These are phyloP conservation scores for Drosophila willistoni DNA, from an alignment of 1,140 invertebrate genomes.

Conservation along the genomic window DNA sequence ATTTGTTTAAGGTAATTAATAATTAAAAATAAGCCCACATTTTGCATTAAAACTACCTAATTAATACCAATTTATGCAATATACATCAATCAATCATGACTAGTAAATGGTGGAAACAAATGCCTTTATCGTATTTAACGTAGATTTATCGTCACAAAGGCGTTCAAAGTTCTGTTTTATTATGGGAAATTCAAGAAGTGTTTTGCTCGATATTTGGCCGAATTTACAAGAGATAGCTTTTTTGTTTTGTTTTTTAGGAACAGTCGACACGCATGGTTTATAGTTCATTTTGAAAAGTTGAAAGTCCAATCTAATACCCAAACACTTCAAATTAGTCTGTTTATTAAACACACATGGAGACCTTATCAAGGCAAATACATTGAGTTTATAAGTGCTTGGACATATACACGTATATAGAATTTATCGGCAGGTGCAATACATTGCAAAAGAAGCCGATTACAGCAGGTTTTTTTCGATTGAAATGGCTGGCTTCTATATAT, in stretches of 20 bases:
- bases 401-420: not conserved
- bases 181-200: too few species aligned
- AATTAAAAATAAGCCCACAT: too few species aligned
- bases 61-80: not conserved
- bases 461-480: not conserved
- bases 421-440: not conserved
- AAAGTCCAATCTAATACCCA: not conserved
- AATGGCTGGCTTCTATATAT: too few species aligned
- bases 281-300: not conserved
- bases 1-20: too few species aligned
- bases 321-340: constrained; percentile 13
- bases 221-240: not conserved
- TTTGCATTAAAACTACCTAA: too few species aligned
- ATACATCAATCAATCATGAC: not conserved
- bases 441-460: not conserved
- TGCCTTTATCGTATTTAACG: not conserved
- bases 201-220: not conserved
- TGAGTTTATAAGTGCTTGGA: not conserved
- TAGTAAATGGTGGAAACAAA: not conserved
- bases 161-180: not conserved
- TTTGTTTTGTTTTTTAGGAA: not conserved
- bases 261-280: not conserved
- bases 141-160: not conserved
- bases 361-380: not conserved
- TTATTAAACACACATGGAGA: not conserved